Evolutionary conservation across 2,113 vertebrate species (phyloP), one percentile per base, ranked within the genome.

Genomic region (Hemibagrus wyckioides): DNA sequence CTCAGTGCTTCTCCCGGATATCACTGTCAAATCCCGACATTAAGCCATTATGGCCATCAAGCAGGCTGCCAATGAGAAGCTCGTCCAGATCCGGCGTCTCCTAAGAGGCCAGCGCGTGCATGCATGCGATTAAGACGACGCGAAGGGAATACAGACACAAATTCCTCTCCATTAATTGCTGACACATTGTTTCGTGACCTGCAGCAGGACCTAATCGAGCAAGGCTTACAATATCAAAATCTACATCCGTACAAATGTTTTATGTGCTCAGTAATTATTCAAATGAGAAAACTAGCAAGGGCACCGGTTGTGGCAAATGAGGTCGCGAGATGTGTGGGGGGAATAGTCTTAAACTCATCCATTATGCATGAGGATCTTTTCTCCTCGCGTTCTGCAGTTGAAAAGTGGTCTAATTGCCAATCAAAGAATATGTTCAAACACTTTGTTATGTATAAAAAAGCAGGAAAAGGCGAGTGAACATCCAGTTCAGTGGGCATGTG

Each of bases 1-100:
- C 93, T 93, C 95, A 95, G 95, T 92, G 90, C 90, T 93, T 91
- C 88, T 92, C 91, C 65, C 91, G 89, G 90, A 94, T 96, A 95
- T 95, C 93, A 94, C 95, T 96, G 95, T 96, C 94, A 96, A 91
- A 94, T 89, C 94, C 94, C 92, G 95, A 96, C 94, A 88, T 92
- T 94, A 96, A 97, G 95, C 93, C 88, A 94, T 96, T 97, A 96
- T 92, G 94, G 94, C 95, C 94, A 94, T 96, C 96, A 97, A 90
- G 96, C 67, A 96, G 95, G 92, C 92, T 95, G 94, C 94, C 91
- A 94, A 92, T 93, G 93, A 94, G 94, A 94, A 92, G 90, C 92
- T 94, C 90, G 93, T 94, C 94, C 92, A 90, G 91, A 87, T 88
- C 77, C 39, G 39, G 82, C 88, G 91, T 91, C 93, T 94, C 86